These are phyloP conservation scores for Agapornis roseicollis DNA, from an alignment of 2,113 vertebrate genomes.

Conservation along the genomic window DNA sequence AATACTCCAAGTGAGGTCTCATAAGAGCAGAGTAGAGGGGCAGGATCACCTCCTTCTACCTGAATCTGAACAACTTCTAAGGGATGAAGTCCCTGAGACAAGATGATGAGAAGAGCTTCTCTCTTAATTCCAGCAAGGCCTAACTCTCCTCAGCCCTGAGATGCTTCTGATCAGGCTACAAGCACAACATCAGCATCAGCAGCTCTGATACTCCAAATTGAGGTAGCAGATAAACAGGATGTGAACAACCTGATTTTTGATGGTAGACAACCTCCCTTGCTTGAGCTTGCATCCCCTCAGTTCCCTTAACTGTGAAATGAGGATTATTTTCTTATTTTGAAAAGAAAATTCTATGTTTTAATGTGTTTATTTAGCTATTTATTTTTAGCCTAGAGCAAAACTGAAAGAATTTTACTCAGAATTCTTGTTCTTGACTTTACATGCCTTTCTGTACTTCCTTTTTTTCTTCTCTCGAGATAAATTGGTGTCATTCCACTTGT, in stretches of 20 bases:
- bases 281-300: not conserved
- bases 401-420: not conserved
- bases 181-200: not conserved
- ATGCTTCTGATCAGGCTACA: not conserved
- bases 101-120: not conserved
- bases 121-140: not conserved
- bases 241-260: not conserved
- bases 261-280: not conserved
- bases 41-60: too few relatives aligned
- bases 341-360: not conserved
- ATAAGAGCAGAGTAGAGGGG: too few relatives aligned
- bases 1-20: too few relatives aligned
- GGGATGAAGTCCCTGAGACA: not conserved
- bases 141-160: not conserved
- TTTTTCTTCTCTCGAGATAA: conserved; percentile 23
- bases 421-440: not conserved
- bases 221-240: not conserved
- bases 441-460: not conserved
- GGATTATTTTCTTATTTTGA: not conserved
- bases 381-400: not conserved
- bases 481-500: conserved; percentile 23
- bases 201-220: not conserved
- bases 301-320: not conserved
- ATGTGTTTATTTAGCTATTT: conserved; percentile 11
- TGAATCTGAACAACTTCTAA: not conserved